Evolutionary conservation across 2,113 vertebrate genomes (phyloP).

Genomic region (Ageneiosus marmoratus): DNA sequence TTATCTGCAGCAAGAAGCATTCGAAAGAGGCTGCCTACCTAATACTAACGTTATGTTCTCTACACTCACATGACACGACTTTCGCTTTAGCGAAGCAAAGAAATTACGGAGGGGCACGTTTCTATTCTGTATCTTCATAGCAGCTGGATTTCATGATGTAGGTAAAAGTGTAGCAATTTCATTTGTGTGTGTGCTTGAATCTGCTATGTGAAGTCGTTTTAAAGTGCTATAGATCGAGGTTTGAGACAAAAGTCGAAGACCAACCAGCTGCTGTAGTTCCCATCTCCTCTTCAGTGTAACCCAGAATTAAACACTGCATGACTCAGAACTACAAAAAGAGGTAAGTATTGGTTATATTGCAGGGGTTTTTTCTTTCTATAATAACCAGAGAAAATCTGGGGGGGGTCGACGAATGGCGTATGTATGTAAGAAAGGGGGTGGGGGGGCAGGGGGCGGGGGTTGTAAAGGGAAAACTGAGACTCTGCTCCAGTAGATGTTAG

Average conservation of each 20-base stretch:
- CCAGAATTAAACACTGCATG: not conserved
- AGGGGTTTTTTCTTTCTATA: not conserved
- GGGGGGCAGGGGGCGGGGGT: too few species aligned
- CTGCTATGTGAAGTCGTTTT: not conserved
- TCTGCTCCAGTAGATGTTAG: not conserved
- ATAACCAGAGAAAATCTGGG: not conserved
- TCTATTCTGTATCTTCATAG: not conserved
- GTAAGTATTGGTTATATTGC: not conserved
- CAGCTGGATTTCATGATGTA: not conserved
- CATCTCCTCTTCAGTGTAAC: not conserved
- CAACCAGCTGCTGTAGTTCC: not conserved
- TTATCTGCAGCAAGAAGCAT: not conserved
- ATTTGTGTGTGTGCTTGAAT: not conserved
- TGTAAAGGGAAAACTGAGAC: conserved; percentile 20
- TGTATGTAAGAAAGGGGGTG: not conserved
- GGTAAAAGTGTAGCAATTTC: not conserved
- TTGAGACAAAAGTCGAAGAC: not conserved
- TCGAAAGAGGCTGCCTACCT: not conserved
- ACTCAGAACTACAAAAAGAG: conserved; percentile 2
- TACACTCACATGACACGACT: not conserved
- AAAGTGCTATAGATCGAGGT: not conserved
- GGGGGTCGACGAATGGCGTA: too few species aligned
- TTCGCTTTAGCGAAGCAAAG: not conserved
- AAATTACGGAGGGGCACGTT: not conserved
- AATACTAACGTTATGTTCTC: not conserved